Base-by-base conservation (phyloP, 2,888 invertebrate genomes). In the Acronicta aceris region DNA sequence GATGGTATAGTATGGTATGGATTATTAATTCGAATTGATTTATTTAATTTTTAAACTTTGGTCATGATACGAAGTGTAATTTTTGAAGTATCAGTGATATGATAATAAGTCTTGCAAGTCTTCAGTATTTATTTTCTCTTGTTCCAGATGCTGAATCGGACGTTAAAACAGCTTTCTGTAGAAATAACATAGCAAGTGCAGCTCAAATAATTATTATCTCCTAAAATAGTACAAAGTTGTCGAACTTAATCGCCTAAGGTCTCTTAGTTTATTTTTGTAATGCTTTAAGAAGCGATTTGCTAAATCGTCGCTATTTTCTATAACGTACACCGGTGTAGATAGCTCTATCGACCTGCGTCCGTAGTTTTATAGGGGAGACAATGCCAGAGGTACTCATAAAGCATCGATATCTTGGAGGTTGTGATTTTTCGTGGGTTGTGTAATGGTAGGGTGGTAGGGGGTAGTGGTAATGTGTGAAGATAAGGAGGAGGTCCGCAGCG, bases 111-210 rank as follows among this genome's bases (percentile, higher is more conserved):
- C 7, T 6, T 6, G 7, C 27, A 27, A 27, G 5, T 30, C 30
- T 30, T 30, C 8, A 30, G 0, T 9, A 9, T 30, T 30, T 30
- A 30, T 9, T 30, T 30, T 30, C 30, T 33, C 33, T 92, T 91
- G 89, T 94, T 94, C 60, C 93, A 94, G 94, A 94, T 94, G 94
- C 89, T 91, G 81, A 88, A 89, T 83, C 94, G 94, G 92, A 94
- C 94, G 93, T 94, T 94, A 71, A 84, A 81, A 81, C 78, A 82
- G 72, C 77, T 75, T 59, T 67, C 70, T 57, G 68, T 89, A 91
- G 86, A 84, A 81, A 80, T 87, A 87, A 88, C 87, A 57, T 89
- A 90, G 84, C 74, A 78, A 59, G 75, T 76, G 67, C 58, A 61
- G 47, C 71, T 68, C 53, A 65, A 48, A 68, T 64, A 63, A 76